A percentile compares a stretch with the other conserved stretches of the same genome.
These are phyloP conservation scores for Sarcophilus harrisii DNA, from an alignment of 2,797 vertebrate species.

Conservation along the genomic window DNA sequence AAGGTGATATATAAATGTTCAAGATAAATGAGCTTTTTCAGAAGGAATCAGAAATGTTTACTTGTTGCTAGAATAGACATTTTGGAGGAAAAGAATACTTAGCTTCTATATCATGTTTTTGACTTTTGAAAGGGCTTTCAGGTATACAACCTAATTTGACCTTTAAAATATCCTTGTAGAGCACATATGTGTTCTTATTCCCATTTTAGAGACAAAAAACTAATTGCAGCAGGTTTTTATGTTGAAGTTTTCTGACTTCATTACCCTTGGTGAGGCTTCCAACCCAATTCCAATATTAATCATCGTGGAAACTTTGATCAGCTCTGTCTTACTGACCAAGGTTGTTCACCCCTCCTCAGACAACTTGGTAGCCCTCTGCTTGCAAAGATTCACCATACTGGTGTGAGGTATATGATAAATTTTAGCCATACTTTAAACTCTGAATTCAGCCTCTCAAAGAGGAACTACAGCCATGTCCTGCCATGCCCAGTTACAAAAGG, in stretches of 20 bases:
- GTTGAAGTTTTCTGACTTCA: not conserved
- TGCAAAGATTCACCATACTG: not conserved
- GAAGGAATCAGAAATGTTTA: conserved; percentile 24
- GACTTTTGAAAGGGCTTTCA: not conserved
- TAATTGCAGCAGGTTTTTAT: not conserved
- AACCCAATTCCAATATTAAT: not conserved
- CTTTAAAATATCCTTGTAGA: not conserved
- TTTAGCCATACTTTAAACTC: not conserved
- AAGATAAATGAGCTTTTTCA: conserved; percentile 18
- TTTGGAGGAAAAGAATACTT: not conserved
- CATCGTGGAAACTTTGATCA: not conserved
- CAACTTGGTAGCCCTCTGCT: not conserved
- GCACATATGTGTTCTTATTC: not conserved
- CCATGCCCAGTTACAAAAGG: not conserved
- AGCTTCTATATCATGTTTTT: not conserved
- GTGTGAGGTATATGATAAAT: not conserved
- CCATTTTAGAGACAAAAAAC: not conserved
- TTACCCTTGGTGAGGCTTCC: not conserved
- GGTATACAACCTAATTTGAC: not conserved
- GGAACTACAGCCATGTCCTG: not conserved
- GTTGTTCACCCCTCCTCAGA: not conserved
- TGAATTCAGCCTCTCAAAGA: not conserved
- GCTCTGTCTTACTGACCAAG: not conserved
- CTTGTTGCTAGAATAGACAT: not conserved
- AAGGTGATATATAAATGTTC: not conserved